Evolutionary conservation across 1,140 invertebrate genomes (phyloP).

Genomic region (Diorhabda sublineata): DNA sequence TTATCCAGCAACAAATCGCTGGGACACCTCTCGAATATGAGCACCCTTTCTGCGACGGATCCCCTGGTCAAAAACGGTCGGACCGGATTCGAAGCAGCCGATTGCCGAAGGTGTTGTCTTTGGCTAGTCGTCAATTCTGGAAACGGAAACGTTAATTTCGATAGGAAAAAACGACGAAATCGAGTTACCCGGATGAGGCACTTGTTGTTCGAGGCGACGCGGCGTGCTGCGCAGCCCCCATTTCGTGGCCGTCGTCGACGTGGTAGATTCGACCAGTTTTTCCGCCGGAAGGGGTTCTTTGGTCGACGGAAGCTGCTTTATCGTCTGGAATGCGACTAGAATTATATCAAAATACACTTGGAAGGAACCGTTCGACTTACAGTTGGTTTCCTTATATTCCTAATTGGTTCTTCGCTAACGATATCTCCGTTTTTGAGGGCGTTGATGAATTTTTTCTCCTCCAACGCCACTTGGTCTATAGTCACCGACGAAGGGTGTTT

Average conservation of each 20-base stretch:
- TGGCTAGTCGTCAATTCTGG: constrained; percentile 61
- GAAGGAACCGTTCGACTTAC: not conserved
- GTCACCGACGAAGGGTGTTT: constrained; percentile 15
- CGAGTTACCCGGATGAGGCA: constrained; percentile 33
- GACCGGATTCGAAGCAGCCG: constrained; percentile 57
- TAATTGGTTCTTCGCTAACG: constrained; percentile 54
- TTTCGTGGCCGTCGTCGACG: constrained; percentile 36
- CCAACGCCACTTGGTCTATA: constrained; percentile 58
- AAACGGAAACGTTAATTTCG: not conserved
- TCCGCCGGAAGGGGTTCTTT: constrained; percentile 26
- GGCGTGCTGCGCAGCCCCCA: constrained; percentile 45
- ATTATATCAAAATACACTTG: too few relatives aligned
- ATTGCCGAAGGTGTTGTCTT: constrained; percentile 58
- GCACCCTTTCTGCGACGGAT: constrained; percentile 84
- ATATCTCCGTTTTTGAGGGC: constrained; percentile 72
- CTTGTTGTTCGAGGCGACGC: constrained; percentile 44
- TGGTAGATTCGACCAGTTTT: constrained; percentile 39
- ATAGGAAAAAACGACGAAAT: not conserved
- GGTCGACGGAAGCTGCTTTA: constrained; percentile 4
- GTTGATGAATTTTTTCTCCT: constrained; percentile 74
- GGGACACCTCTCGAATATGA: constrained; percentile 89
- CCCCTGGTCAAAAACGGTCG: constrained; percentile 82
- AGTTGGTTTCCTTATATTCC: constrained; percentile 11
- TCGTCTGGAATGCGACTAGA: not conserved
- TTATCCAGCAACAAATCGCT: constrained; percentile 71